Evolutionary conservation across 2,797 vertebrate genomes (phyloP).

Genomic region (Muscicapa striata): DNA sequence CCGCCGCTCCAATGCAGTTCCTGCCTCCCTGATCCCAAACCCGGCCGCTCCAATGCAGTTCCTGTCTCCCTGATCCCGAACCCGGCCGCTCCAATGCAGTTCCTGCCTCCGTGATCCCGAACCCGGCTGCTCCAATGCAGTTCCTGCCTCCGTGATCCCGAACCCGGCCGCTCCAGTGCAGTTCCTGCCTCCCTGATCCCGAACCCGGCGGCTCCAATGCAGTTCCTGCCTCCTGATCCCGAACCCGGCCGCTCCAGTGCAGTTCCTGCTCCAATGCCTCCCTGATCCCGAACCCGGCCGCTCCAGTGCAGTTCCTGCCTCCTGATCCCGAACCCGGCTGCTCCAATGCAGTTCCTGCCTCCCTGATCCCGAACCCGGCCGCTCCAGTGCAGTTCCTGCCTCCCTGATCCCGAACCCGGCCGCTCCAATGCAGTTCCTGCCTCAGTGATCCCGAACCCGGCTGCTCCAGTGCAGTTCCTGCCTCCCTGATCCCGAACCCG

Average conservation of each 20-base stretch:
- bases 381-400: fast-evolving
- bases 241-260: neutral
- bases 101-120: neutral
- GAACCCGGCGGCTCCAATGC: neutral
- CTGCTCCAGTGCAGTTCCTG: neutral
- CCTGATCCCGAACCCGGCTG: no score
- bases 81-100: neutral
- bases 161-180: fast-evolving
- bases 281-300: fast-evolving
- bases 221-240: neutral
- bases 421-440: neutral
- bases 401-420: neutral
- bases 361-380: no score
- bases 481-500: neutral
- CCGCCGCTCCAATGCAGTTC: neutral
- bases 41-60: fast-evolving
- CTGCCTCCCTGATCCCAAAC: neutral
- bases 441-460: neutral
- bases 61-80: neutral
- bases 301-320: neutral
- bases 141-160: neutral
- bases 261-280: neutral
- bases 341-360: neutral
- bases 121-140: fast-evolving
- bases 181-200: neutral